Evolutionary conservation across 2,888 invertebrate species (phyloP).

Genomic region (Troides aeacus): DNA sequence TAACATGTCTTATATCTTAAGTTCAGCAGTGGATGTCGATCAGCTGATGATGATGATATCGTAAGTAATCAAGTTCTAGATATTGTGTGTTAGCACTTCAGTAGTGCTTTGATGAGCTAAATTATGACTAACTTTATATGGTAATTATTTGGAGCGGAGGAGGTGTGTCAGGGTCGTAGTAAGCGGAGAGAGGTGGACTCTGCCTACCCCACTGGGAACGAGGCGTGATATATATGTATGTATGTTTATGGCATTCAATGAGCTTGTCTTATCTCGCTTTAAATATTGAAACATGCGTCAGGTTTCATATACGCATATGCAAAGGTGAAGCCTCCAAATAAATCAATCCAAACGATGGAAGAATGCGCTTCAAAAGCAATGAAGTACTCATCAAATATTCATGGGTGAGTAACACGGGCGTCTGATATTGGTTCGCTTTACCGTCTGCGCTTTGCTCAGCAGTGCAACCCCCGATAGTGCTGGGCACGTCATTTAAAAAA

Average conservation of each 20-base stretch:
- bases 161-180: too few relatives aligned
- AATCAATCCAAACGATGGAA: slow-evolving; percentile 2
- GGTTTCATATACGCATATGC: neutral
- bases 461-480: neutral
- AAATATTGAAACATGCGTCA: neutral
- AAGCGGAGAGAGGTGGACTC: too few relatives aligned
- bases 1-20: too few relatives aligned
- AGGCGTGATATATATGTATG: too few relatives aligned
- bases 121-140: too few relatives aligned
- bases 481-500: neutral
- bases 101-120: too few relatives aligned
- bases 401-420: neutral
- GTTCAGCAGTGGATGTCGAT: too few relatives aligned
- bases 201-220: too few relatives aligned
- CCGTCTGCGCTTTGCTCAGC: neutral
- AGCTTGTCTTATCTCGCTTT: neutral
- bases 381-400: slow-evolving; percentile 8
- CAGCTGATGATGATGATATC: too few relatives aligned
- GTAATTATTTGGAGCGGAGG: too few relatives aligned
- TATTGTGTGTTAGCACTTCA: too few relatives aligned
- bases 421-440: neutral
- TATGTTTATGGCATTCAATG: neutral
- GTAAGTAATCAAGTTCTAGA: too few relatives aligned
- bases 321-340: neutral
- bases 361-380: slow-evolving; percentile 6